phyloP scores from a whole-genome alignment of 2,113 vertebrate species.

The Felis chaus region DNA sequence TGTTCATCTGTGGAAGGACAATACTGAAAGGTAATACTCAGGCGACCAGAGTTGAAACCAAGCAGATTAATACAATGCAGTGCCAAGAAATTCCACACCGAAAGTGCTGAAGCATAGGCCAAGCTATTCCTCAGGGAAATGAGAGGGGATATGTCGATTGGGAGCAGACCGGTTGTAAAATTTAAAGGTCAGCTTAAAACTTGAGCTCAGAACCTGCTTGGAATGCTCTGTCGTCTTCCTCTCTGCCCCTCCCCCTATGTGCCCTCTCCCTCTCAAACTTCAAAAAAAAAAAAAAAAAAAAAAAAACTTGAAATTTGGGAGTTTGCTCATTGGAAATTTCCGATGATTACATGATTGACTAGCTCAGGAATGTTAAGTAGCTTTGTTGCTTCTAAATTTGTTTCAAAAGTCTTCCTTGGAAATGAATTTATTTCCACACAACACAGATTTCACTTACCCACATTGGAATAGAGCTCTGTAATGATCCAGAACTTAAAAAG shows the following conservation, averaged over 20 bases:
- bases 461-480: constrained; percentile 70
- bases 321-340: background rate
- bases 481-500: constrained; percentile 41
- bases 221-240: too few species aligned
- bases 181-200: background rate
- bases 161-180: background rate
- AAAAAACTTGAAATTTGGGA: background rate
- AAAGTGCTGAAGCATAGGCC: background rate
- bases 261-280: too few species aligned
- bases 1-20: background rate
- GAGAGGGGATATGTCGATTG: background rate
- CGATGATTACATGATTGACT: background rate
- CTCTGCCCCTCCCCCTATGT: too few species aligned
- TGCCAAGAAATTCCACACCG: background rate
- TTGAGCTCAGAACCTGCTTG: too few species aligned
- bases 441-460: constrained; percentile 81
- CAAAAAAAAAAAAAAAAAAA: too few species aligned
- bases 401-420: background rate
- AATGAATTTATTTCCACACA: background rate
- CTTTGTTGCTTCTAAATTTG: background rate
- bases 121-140: background rate
- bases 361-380: background rate
- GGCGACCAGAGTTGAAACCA: background rate
- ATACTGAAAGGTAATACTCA: background rate
- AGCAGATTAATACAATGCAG: background rate